Base-by-base conservation (phyloP, 2,888 invertebrate species). In the Trachelus iudaicus region DNA sequence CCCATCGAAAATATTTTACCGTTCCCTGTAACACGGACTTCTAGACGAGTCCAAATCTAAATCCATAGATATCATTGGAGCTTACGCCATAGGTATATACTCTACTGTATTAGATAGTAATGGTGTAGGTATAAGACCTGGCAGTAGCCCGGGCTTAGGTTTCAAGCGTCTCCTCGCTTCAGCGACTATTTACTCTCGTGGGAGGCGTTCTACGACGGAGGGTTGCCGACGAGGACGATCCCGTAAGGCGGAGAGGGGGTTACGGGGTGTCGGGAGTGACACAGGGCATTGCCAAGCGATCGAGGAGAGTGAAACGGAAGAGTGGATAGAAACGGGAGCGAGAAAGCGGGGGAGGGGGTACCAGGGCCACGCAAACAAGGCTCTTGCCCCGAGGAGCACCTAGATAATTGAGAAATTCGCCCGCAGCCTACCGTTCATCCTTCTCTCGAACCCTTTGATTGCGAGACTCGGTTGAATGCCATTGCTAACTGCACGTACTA, bases 401-500 rank as follows among this genome's bases (percentile, higher is more conserved):
- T 34, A 73, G 73, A 73, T 73, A 73, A 73, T 73, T 73, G 73
- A 73, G 73, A 73, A 73, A 73, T 73, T 73, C 73, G 73, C 73
- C 35, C n/a, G 73, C 73, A 34, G 34, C 73, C 73, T 73, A 73
- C 34, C 73, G 73, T 35, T 73, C 73, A 33, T 33, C 73, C 73
- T 31, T 34, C 69, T 69, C 69, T 69, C 30, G 33, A 31, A 31
- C 35, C 73, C 34, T 73, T 73, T 73, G 73, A 73, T 73, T 73
- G 73, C 73, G 69, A 40, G 40, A 15, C 40, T 40, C 40, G 40
- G 15, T 15, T 40, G 40, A 40, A 40, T 40, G 40, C 40, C 15
- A 40, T 40, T 40, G 40, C 40, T 40, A 40, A 40, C 40, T 40
- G 40, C 40, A 40, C 40, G 13, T 40, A 15, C 40, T 40, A 40